Evolutionary conservation across 2,797 vertebrate species (phyloP), one percentile per base, ranked within the genome.

Genomic region (Gambelia wislizenii): DNA sequence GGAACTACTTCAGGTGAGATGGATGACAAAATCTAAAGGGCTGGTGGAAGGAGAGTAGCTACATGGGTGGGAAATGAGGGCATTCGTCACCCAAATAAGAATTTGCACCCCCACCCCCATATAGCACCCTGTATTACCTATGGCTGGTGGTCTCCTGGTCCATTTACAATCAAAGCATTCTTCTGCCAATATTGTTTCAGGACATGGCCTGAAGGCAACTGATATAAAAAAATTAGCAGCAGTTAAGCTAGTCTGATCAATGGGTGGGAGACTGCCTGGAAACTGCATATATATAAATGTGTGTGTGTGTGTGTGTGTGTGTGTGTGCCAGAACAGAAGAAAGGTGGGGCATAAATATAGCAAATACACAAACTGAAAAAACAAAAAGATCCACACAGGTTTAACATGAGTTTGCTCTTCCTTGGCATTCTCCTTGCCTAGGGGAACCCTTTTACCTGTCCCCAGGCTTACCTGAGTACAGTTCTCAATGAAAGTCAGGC

Each of bases 401-500:
- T 70, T 59, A 44, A n/a, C 54, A 42, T 72, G 54, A 86, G 42
- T n/a, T n/a, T n/a, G n/a, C n/a, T n/a, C 18, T 76, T 8, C 10
- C 47, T 61, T 70, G 9, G 33, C 39, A 33, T 74, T 64, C 16
- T n/a, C 16, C 79, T 39, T 36, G 36, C 74, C 42, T 25, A 5
- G 30, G 47, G 18, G 13, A 74, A 47, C 39, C 49, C 64, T 47
- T n/a, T 3, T 54, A n/a, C 47, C 13, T 54, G n/a, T 76, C 30
- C 30, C 39, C 52, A 59, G 33, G 83, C 91, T 88, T 95, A 97
- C 96, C 96, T 92, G 91, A 39, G 93, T 95, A 75, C 93, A 93
- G 36, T 86, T 78, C 61, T 97, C 96, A 70, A 96, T 95, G 88
- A 96, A 97, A 30, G 89, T 56, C 90, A 97, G 89, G 79, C 96